Evolutionary conservation across 2,888 invertebrate genomes (phyloP).

Genomic region (Tiphia femorata): DNA sequence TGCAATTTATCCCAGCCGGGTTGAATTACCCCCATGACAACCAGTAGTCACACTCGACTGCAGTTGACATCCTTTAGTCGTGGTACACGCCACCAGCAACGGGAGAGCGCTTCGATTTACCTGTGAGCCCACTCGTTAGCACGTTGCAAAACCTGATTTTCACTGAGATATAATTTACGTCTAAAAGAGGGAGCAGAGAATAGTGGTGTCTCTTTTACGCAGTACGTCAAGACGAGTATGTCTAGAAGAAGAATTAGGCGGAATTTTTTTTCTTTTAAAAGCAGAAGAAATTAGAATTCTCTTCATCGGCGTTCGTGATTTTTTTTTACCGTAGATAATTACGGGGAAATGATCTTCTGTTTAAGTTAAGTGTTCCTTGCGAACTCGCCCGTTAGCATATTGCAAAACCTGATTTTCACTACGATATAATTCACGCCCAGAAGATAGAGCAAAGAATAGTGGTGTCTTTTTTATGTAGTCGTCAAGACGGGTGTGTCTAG

Average conservation of each 20-base stretch:
- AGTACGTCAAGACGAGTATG: neutral
- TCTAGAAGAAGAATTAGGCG: neutral
- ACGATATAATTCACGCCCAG: neutral
- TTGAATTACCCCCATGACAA: slow-evolving; percentile 41
- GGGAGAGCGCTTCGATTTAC: slow-evolving; percentile 32
- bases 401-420: slow-evolving; percentile 29
- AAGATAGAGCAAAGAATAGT: neutral
- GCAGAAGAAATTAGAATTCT: neutral
- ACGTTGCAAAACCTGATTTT: slow-evolving; percentile 31
- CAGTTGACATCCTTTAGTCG: slow-evolving; percentile 43
- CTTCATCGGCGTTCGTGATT: too few relatives aligned
- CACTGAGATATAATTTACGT: neutral
- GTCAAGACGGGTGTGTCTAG: neutral
- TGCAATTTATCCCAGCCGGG: slow-evolving; percentile 40
- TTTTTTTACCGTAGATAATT: too few relatives aligned
- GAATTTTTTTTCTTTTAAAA: neutral
- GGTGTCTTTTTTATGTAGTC: neutral
- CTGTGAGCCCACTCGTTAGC: slow-evolving; percentile 29
- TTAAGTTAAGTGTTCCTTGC: too few relatives aligned
- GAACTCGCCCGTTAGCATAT: slow-evolving; percentile 27
- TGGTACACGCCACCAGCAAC: slow-evolving; percentile 24
- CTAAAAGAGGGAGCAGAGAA: neutral
- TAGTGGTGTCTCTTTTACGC: neutral
- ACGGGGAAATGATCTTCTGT: too few relatives aligned
- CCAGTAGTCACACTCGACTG: slow-evolving; percentile 45